Evolutionary conservation across 2,888 invertebrate genomes (phyloP).

Genomic region (Apodemia duryi): DNA sequence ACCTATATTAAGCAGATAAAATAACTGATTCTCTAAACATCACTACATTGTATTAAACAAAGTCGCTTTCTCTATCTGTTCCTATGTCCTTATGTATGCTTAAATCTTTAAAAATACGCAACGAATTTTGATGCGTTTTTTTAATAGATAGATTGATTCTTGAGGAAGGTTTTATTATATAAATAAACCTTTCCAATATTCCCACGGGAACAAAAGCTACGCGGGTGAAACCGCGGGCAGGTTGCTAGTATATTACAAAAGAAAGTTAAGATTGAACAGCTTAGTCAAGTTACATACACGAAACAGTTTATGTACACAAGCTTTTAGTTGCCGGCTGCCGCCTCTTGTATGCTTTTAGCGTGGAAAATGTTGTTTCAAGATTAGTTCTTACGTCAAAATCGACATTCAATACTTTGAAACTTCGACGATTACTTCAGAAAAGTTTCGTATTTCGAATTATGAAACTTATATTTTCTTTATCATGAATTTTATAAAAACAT

Average conservation of each 20-base stretch:
- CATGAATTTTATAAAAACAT: background rate
- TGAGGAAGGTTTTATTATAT: too few species aligned
- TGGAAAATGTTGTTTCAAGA: slow-evolving; percentile 24
- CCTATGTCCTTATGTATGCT: too few species aligned
- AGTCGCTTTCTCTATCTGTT: too few species aligned
- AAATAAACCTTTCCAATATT: too few species aligned
- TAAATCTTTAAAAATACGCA: too few species aligned
- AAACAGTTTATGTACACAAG: slow-evolving; percentile 24
- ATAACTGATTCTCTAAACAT: background rate
- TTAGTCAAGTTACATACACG: background rate
- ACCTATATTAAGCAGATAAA: background rate
- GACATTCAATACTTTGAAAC: slow-evolving; percentile 20
- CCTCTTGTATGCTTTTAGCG: slow-evolving; percentile 41
- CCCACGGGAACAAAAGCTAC: too few species aligned
- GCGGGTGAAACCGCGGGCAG: too few species aligned
- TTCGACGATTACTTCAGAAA: slow-evolving; percentile 17
- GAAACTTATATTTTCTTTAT: slow-evolving; percentile 8
- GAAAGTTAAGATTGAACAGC: background rate
- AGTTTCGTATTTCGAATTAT: slow-evolving; percentile 17
- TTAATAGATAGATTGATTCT: too few species aligned
- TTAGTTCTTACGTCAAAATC: slow-evolving; percentile 22
- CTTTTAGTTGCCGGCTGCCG: slow-evolving; percentile 43
- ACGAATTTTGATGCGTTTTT: too few species aligned
- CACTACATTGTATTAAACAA: too few species aligned
- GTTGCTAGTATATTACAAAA: background rate